Base-by-base conservation (phyloP, 64 coral and sea anemone genomes). In the Stichodactyla helianthus region DNA sequence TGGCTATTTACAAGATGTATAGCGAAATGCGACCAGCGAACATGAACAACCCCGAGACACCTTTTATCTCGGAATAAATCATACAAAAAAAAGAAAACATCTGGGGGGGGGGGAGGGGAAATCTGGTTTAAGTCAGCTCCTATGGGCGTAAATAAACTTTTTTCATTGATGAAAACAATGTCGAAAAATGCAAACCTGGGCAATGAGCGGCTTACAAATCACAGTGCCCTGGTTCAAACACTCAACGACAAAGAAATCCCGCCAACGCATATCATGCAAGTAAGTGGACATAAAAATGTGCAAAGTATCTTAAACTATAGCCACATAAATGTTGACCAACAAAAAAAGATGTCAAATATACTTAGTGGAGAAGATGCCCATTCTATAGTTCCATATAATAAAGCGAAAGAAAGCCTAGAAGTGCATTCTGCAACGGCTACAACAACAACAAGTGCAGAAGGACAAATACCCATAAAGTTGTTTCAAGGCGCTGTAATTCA, bases 101-200 rank as follows among this genome's bases (percentile, higher is more conserved):
- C n/a, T n/a, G n/a, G n/a, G n/a, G n/a, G n/a, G n/a, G n/a, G n/a
- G n/a, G n/a, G n/a, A n/a, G n/a, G n/a, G n/a, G n/a, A n/a, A n/a
- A 8, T 52, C 51, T 83, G 59, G 61, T 68, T 82, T 68, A 89
- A 82, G 61, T 22, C 65, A 44, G 51, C 65, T 70, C 19, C 79
- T 28, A 83, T 76, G 79, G 62, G 88, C n/a, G 63, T 83, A 82
- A 83, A 89, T 74, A 89, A 89, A 83, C 76, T 88, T 52, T 77
- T 61, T 16, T 44, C 12, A 18, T 50, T 88, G 18, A 55, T 80
- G 10, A 81, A 62, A 62, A 56, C n/a, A 11, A 80, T 79, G 86
- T 59, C 15, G 7, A 28, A 80, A 79, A 58, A 44, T 8, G 76
- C 54, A 19, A 70, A 25, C 65, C n/a, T 70, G 22, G 65, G 19